Base-by-base conservation (phyloP, 2,797 vertebrate species). In the Phrynocephalus forsythii region DNA sequence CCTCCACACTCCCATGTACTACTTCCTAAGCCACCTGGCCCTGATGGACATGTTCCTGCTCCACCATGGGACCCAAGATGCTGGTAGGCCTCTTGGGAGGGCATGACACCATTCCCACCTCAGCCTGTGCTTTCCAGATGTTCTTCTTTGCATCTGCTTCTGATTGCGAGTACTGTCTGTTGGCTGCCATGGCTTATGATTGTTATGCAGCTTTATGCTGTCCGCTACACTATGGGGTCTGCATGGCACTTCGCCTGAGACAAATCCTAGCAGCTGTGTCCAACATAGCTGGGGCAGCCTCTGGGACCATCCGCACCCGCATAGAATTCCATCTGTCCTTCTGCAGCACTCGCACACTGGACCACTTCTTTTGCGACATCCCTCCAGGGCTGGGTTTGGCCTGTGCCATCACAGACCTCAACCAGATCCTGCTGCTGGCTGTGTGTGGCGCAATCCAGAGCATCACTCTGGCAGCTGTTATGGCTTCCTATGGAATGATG, bases 361-460 rank as follows among this genome's bases (percentile, higher is more conserved):
- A 87, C 48, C 91, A 94, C 72, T 94, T 94, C 56, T 94, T 94
- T 75, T 95, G 93, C 78, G 94, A 93, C 22, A 90, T 88, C 1
- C 90, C 91, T 1, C 79, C 91, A 0, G 15, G 94, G 22, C 60
- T 93, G 60, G 89, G 88, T 56, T 87, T 95, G 18, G 91, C 93
- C 28, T 94, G 93, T 48, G 89, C 87, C 33, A 78, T 91, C 5
- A 93, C 88, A 3, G 89, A 79, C 16, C 67, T 92, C 38, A 92
- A 91, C 68, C 87, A 94, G 11, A 3, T 92, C 7, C 30, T 92
- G 82, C 85, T 90, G 22, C 86, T 90, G 30, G 84, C 77, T 16
- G 94, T 86, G 63, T 89, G 91, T 24, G 86, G 88, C 22, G 0
- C 85, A 38, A 69, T 93, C 52, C 92, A 92, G 63, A 72, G 90